phyloP scores from a whole-genome alignment of 2,797 vertebrate species.

The Dicrostonyx torquatus region DNA sequence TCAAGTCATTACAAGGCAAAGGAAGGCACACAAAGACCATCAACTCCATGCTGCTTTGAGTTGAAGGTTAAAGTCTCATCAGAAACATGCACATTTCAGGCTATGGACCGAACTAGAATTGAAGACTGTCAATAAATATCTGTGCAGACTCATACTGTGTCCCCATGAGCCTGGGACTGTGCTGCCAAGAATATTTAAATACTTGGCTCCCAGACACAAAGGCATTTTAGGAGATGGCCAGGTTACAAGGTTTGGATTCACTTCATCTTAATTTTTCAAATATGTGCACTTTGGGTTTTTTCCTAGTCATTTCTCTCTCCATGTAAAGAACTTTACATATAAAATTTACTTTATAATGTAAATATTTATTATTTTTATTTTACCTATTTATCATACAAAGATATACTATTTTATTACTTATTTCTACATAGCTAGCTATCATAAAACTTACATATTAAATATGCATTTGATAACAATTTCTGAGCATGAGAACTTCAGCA shows the following conservation, averaged over 20 bases:
- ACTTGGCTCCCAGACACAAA: background rate
- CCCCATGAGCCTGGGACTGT: background rate
- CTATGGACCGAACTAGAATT: conserved; percentile 34
- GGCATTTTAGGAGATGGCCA: background rate
- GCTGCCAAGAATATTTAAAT: background rate
- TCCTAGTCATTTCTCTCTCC: background rate
- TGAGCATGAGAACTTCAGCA: background rate
- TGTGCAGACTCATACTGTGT: background rate
- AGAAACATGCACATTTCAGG: conserved; percentile 26
- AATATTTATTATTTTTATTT: background rate
- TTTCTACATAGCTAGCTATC: background rate
- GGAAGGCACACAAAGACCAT: background rate
- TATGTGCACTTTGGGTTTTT: background rate
- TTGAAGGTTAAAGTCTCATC: conserved; percentile 7
- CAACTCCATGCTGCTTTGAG: conserved; percentile 8
- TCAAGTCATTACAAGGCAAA: background rate
- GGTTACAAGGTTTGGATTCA: background rate
- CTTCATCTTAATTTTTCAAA: conserved; percentile 33
- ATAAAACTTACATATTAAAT: conserved; percentile 27
- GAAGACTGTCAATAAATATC: conserved; percentile 21
- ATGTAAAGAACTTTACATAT: background rate
- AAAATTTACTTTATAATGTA: background rate
- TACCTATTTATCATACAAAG: background rate
- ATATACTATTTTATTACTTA: background rate
- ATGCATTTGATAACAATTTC: background rate